Conservation (phyloP, 2,797 vertebrate species). For the Bothrops alternatus region DNA sequence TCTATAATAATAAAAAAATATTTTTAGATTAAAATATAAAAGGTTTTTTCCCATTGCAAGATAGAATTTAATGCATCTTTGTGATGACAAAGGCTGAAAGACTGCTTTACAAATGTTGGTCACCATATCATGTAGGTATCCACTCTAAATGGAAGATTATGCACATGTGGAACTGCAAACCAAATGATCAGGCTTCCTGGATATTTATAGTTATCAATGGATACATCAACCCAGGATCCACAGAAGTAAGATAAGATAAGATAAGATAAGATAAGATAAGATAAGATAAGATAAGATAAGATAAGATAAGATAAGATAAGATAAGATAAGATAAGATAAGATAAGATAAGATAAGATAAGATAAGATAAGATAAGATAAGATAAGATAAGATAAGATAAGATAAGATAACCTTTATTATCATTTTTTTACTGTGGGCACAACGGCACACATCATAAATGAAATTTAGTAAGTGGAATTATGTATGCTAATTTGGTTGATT, state of each 20-base stretch:
- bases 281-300: too few relatives aligned
- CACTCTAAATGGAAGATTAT: background rate
- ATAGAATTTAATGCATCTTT: background rate
- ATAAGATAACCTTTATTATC: too few relatives aligned
- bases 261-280: too few relatives aligned
- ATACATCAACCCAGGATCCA: conserved; percentile 24
- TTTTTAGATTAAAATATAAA: background rate
- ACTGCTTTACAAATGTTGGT: background rate
- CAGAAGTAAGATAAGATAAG: background rate
- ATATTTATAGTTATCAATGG: conserved; percentile 23
- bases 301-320: too few relatives aligned
- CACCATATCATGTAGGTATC: background rate
- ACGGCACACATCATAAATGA: too few relatives aligned
- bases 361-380: too few relatives aligned
- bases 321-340: too few relatives aligned
- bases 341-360: too few relatives aligned
- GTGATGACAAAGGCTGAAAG: background rate
- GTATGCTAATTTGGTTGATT: conserved; percentile 24
- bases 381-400: too few relatives aligned
- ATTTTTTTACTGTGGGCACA: too few relatives aligned
- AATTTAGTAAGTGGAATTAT: conserved; percentile 3
- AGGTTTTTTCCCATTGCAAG: background rate
- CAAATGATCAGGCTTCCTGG: background rate
- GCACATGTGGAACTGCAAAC: background rate
- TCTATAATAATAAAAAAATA: background rate